phyloP scores from a whole-genome alignment of 35 echinoderm and acorn worm species.

The Patiria miniata region DNA sequence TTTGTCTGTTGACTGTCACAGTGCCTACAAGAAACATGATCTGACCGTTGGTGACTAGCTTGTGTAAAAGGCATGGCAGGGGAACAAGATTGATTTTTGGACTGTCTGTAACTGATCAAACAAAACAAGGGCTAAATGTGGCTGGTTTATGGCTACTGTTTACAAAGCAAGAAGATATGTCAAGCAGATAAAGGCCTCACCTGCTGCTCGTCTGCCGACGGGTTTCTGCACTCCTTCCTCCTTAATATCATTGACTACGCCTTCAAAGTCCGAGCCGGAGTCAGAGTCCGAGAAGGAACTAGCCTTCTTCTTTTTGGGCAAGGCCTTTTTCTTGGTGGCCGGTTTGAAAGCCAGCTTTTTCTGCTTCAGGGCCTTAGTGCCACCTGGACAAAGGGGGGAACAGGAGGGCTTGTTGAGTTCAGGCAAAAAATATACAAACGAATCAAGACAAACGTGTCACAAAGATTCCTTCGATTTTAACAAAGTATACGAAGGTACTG shows the following conservation, averaged over 20 bases:
- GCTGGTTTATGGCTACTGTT: neutral
- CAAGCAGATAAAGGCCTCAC: neutral
- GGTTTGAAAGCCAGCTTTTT: slow-evolving; percentile 38
- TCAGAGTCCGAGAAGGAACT: slow-evolving; percentile 40
- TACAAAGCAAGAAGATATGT: neutral
- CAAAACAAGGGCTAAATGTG: no score
- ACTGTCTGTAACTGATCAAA: no score
- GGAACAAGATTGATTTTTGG: no score
- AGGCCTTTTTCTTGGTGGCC: slow-evolving; percentile 28
- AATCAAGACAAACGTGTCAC: no score
- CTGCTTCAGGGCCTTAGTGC: slow-evolving; percentile 44
- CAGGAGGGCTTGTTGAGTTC: slow-evolving; percentile 28
- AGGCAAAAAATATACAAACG: neutral
- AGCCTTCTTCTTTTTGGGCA: slow-evolving; percentile 34
- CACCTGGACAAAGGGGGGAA: slow-evolving; percentile 11
- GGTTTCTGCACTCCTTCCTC: neutral
- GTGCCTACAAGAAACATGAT: no score
- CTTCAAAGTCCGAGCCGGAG: neutral
- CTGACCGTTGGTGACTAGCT: no score
- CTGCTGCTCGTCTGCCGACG: neutral
- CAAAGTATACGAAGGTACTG: no score
- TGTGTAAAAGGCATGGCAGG: no score
- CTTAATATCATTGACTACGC: neutral
- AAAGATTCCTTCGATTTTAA: no score
- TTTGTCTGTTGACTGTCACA: no score